Conservation (phyloP, 2,888 invertebrate genomes). For the Agriopis marginaria region DNA sequence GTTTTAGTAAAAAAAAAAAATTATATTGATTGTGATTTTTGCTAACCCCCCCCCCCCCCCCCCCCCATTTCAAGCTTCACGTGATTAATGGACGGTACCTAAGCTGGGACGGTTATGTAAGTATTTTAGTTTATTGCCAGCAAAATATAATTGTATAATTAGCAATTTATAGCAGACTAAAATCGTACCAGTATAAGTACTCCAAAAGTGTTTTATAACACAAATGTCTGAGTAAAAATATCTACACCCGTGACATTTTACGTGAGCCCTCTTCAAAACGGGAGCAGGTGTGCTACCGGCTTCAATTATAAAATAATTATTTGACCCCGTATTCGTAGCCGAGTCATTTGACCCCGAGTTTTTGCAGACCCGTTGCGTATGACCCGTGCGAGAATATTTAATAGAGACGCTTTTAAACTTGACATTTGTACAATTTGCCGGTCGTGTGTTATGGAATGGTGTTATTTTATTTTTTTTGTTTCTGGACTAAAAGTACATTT, state of each 20-base stretch:
- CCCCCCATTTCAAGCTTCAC: too few species aligned
- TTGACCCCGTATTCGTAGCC: conserved; percentile 44
- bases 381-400: conserved; percentile 29
- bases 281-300: conserved; percentile 54
- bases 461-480: background rate
- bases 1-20: too few species aligned
- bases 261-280: conserved; percentile 39
- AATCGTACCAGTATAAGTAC: background rate
- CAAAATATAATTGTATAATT: background rate
- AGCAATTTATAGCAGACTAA: background rate
- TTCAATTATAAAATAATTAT: conserved; percentile 57
- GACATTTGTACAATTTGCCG: conserved; percentile 17
- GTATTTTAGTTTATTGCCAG: background rate
- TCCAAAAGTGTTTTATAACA: background rate
- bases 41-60: too few species aligned
- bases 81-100: too few species aligned
- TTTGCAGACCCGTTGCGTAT: conserved; percentile 21
- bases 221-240: conserved; percentile 21
- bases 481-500: background rate
- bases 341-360: conserved; percentile 28
- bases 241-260: conserved; percentile 34
- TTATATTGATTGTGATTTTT: too few species aligned
- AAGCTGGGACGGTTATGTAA: too few species aligned
- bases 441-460: conserved; percentile 2
- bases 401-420: conserved; percentile 23